These are phyloP conservation scores for Xestobium rufovillosum DNA, from an alignment of 2,888 invertebrate species.

Conservation along the genomic window DNA sequence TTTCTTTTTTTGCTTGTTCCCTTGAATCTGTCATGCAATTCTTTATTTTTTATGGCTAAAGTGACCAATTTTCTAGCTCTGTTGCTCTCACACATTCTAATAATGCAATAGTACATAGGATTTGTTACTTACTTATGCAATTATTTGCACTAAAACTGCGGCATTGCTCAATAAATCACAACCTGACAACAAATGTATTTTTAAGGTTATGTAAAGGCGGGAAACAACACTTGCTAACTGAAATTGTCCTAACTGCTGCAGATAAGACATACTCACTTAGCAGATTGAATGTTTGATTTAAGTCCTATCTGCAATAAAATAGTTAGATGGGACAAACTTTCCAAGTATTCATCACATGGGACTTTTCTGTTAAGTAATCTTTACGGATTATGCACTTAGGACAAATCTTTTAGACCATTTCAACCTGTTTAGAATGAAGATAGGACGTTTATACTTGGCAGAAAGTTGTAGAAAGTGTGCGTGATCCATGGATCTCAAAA, in stretches of 20 bases:
- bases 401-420: no score
- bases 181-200: no score
- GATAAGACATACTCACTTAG: no score
- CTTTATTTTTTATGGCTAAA: constrained; percentile 1
- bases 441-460: background rate
- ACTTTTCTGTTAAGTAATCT: no score
- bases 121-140: no score
- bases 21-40: constrained; percentile 1
- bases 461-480: background rate
- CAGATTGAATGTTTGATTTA: background rate
- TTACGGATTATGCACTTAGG: no score
- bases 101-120: no score
- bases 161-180: background rate
- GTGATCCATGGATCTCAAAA: constrained; percentile 1
- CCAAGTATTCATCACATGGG: no score
- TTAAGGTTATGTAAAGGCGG: no score
- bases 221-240: no score
- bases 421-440: background rate
- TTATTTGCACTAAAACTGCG: no score
- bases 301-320: background rate
- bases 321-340: background rate
- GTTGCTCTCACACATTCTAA: background rate
- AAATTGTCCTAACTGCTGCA: constrained; percentile 1
- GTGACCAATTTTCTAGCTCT: background rate
- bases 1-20: constrained; percentile 1